Evolutionary conservation across 2,113 vertebrate species (phyloP).

Genomic region (Mesocricetus auratus): DNA sequence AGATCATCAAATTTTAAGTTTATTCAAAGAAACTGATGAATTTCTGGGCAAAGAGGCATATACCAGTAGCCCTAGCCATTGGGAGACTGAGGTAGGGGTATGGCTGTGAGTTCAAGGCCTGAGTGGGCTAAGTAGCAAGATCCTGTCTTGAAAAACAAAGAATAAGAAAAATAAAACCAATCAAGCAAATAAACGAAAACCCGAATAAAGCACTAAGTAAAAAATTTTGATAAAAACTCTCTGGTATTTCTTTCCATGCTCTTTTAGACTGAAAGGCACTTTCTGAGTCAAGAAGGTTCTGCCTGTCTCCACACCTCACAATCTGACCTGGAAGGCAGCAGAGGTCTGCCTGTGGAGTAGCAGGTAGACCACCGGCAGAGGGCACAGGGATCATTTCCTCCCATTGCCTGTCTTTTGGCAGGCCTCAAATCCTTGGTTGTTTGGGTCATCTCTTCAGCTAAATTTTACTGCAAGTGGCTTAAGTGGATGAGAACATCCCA

Average conservation of each 20-base stretch:
- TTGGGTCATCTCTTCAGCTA: neutral
- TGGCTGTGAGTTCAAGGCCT: neutral
- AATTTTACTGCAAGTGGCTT: neutral
- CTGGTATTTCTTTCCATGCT: neutral
- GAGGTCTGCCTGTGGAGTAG: neutral
- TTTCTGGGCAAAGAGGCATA: neutral
- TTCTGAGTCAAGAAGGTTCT: neutral
- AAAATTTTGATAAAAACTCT: neutral
- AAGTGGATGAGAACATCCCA: neutral
- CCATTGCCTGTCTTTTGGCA: rapidly evolving
- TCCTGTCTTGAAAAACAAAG: neutral
- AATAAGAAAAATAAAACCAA: neutral
- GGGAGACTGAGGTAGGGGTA: neutral
- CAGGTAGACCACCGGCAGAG: rapidly evolving
- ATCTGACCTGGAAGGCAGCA: neutral
- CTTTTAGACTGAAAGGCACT: neutral
- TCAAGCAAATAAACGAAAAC: neutral
- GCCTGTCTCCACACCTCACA: no score
- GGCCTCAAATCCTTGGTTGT: neutral
- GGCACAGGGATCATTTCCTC: rapidly evolving
- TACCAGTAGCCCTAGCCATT: neutral
- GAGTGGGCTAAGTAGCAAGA: neutral
- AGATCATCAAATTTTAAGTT: slow-evolving; percentile 15
- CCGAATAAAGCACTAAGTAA: neutral
- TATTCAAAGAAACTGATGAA: neutral